These are phyloP conservation scores for Gandaritis pyraliata DNA, from an alignment of 2,888 invertebrate species.

Conservation along the genomic window DNA sequence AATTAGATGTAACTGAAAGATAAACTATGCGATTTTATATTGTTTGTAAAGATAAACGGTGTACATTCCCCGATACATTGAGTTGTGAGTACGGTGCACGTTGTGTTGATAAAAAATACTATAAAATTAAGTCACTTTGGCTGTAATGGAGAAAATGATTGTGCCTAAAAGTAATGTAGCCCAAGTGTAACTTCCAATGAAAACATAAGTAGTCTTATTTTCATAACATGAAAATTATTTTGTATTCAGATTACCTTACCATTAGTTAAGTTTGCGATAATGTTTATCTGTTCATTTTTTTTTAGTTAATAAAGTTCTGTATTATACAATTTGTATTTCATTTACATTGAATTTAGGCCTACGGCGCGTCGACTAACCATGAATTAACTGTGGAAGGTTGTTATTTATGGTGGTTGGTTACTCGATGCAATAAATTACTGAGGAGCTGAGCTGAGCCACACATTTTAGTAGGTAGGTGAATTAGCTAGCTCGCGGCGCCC, in stretches of 20 bases:
- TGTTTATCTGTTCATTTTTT: constrained; percentile 51
- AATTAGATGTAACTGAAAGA: constrained; percentile 5
- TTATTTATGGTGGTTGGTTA: too few species aligned
- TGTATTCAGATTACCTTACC: constrained; percentile 33
- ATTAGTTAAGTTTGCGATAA: constrained; percentile 51
- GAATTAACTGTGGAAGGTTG: too few species aligned
- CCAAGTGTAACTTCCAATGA: constrained; percentile 4
- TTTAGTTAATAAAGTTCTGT: constrained; percentile 51
- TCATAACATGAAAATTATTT: constrained; percentile 17
- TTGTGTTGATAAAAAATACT: constrained; percentile 9
- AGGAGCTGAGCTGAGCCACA: too few species aligned
- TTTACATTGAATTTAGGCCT: neutral
- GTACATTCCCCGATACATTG: constrained; percentile 32
- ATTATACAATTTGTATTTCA: constrained; percentile 39
- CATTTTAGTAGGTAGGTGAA: too few species aligned
- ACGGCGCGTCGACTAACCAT: too few species aligned
- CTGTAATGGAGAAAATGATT: constrained; percentile 25
- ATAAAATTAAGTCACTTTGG: constrained; percentile 13
- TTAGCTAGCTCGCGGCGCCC: too few species aligned
- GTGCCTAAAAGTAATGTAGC: constrained; percentile 24
- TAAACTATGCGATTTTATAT: constrained; percentile 17
- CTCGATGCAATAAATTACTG: too few species aligned
- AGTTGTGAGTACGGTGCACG: constrained; percentile 5
- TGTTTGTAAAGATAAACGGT: constrained; percentile 17
- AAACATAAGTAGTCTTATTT: constrained; percentile 4